Evolutionary conservation across 2,888 invertebrate species (phyloP).

Genomic region (Temnothorax ravouxi): DNA sequence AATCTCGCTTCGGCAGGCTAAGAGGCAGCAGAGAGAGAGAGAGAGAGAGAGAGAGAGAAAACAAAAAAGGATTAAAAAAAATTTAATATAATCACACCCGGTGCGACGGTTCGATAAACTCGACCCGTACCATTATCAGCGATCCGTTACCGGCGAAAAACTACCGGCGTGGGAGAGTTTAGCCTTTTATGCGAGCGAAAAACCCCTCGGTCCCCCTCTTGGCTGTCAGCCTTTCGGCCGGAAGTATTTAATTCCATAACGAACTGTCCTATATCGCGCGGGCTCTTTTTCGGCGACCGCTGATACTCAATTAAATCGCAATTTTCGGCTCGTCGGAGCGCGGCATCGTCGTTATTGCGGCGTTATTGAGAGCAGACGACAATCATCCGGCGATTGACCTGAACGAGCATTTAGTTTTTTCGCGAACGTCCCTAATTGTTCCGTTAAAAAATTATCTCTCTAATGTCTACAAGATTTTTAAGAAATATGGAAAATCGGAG

Average conservation of each 20-base stretch:
- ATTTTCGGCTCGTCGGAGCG: constrained; percentile 38
- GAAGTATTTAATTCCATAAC: constrained; percentile 56
- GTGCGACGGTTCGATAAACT: constrained; percentile 49
- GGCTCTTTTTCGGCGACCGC: constrained; percentile 18
- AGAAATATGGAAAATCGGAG: background rate
- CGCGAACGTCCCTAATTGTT: constrained; percentile 32
- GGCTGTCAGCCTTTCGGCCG: constrained; percentile 28
- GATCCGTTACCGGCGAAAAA: constrained; percentile 39
- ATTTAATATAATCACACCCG: constrained; percentile 46
- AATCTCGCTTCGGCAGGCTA: constrained; percentile 27
- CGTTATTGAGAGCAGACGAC: constrained; percentile 11
- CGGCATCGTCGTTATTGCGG: constrained; percentile 25
- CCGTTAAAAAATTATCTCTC: constrained; percentile 28
- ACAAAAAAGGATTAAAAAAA: background rate
- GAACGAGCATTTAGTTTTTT: constrained; percentile 16
- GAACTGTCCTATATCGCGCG: constrained; percentile 41
- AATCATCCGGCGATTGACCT: constrained; percentile 28
- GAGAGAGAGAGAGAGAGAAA: background rate
- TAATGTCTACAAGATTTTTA: background rate
- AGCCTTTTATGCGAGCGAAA: constrained; percentile 26
- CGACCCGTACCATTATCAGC: constrained; percentile 25
- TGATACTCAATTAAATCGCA: constrained; percentile 53
- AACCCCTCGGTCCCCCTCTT: constrained; percentile 3
- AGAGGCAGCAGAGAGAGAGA: background rate
- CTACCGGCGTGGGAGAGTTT: constrained; percentile 20